phyloP scores from a whole-genome alignment of 2,113 vertebrate genomes.

The Lichenostomus cassidix region DNA sequence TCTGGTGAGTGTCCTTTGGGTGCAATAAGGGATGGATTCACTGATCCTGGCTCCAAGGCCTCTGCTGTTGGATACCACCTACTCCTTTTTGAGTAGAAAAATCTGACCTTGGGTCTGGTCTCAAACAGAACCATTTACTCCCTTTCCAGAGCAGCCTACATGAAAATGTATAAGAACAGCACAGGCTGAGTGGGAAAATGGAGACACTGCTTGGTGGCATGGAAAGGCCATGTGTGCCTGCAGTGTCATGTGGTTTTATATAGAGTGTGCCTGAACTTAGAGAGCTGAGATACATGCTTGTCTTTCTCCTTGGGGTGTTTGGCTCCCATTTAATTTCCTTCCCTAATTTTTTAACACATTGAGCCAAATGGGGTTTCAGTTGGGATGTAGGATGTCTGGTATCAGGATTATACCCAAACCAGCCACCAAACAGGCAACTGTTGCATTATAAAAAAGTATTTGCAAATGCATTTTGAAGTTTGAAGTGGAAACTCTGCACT shows the following conservation, averaged over 20 bases:
- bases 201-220: background rate
- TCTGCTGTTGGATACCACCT: background rate
- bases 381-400: background rate
- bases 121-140: background rate
- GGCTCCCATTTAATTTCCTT: background rate
- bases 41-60: background rate
- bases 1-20: background rate
- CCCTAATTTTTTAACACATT: background rate
- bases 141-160: background rate
- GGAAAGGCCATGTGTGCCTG: background rate
- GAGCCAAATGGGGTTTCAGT: background rate
- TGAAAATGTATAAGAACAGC: background rate
- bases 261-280: background rate
- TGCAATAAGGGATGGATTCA: background rate
- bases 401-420: background rate
- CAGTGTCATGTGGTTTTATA: background rate
- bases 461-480: background rate
- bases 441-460: background rate
- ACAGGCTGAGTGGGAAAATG: background rate
- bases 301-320: background rate
- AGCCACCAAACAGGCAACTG: background rate
- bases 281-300: background rate
- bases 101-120: background rate
- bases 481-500: background rate
- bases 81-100: background rate